Base-by-base conservation (phyloP, 2,888 invertebrate genomes). In the Abrostola triplasia region DNA sequence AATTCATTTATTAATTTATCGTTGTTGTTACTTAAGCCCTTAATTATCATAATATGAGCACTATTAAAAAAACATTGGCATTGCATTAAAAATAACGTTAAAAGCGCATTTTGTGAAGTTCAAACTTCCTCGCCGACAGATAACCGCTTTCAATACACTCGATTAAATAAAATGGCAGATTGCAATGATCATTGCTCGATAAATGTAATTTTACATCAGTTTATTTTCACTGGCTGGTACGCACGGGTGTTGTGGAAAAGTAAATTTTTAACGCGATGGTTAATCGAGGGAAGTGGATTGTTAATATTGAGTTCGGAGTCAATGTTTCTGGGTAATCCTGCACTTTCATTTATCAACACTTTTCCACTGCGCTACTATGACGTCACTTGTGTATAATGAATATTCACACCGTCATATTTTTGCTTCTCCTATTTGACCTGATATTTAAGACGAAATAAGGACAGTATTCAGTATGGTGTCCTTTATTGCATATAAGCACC, bases 61-160 rank as follows among this genome's bases (percentile, higher is more conserved):
- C 13, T 47, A 24, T 47, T 47, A 9, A 47, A 24, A 13, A 41
- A 11, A 24, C 24, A 1, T 47, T 9, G 44, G 24, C 36, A 24
- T 56, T 13, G 13, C 5, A 59, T 6, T 54, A 36, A 69, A 48
- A 57, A 12, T 7, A 38, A 64, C 49, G 38, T 44, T 36, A 62
- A 67, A 70, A 75, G 61, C 64, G 53, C 62, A 69, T 63, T 56
- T 24, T 24, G 24, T 56, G 73, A 83, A 84, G 85, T 84, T 84
- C 80, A 84, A 85, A 85, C 80, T 70, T 64, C 52, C 37, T 60
- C 52, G 65, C 67, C 57, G 76, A 79, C 75, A 65, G 74, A 80
- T 59, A 84, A 83, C 83, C 77, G 79, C 77, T 69, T 76, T 70
- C 67, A 75, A 69, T 60, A 75, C 74, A 74, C 79, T 77, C 76